phyloP scores from a whole-genome alignment of 2,888 invertebrate species.

The Panzeria rudis region DNA sequence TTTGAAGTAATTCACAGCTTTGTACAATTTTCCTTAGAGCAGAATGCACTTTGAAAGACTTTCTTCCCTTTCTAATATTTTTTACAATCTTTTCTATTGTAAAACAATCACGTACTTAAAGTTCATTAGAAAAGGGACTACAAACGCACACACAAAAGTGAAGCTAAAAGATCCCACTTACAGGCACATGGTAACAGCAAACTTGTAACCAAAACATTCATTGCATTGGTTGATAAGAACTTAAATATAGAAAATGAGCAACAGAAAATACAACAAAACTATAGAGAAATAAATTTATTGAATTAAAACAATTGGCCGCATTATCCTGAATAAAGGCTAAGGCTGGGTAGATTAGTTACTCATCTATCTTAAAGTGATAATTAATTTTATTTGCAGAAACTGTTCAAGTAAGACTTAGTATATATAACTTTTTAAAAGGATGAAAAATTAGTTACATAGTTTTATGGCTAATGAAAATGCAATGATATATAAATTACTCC shows the following conservation, averaged over 20 bases:
- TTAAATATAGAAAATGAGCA: constrained; percentile 53
- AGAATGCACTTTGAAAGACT: too few species aligned
- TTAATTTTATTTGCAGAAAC: too few species aligned
- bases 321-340: background rate
- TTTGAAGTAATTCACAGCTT: too few species aligned
- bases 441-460: too few species aligned
- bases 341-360: background rate
- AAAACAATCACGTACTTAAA: constrained; percentile 70
- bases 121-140: constrained; percentile 60
- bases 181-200: background rate
- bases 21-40: too few species aligned
- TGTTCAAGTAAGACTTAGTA: too few species aligned
- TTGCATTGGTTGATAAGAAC: constrained; percentile 51
- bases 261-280: background rate
- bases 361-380: background rate
- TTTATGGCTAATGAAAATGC: too few species aligned
- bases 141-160: background rate
- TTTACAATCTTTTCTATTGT: too few species aligned
- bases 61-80: too few species aligned
- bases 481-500: too few species aligned
- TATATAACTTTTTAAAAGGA: too few species aligned
- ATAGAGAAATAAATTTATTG: constrained; percentile 34
- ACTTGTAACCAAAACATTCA: constrained; percentile 16
- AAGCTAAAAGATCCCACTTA: background rate
- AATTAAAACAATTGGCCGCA: constrained; percentile 37